Evolutionary conservation across 2,888 invertebrate genomes (phyloP).

Genomic region (Eilema depressum): DNA sequence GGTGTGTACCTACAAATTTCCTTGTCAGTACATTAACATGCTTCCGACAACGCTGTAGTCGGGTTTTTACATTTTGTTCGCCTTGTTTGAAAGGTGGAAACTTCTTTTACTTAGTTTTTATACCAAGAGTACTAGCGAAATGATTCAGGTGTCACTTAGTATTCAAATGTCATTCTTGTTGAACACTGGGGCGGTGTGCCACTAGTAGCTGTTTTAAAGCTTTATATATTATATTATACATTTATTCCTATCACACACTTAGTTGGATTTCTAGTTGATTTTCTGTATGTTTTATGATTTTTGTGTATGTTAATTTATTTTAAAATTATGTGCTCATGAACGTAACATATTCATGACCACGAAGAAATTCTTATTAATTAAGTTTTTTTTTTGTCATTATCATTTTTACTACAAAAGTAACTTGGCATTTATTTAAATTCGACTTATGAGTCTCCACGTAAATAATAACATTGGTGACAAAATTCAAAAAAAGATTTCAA

Average conservation of each 20-base stretch:
- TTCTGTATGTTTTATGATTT: not conserved
- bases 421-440: no score
- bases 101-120: conserved; percentile 29
- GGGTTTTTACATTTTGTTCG: conserved; percentile 40
- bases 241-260: conserved; percentile 29
- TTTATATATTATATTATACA: conserved; percentile 12
- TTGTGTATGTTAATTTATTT: not conserved
- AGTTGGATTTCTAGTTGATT: conserved; percentile 38
- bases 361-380: no score
- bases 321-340: not conserved
- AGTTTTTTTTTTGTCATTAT: no score
- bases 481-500: no score
- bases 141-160: conserved; percentile 39
- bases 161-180: conserved; percentile 44
- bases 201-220: conserved; percentile 36
- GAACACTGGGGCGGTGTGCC: conserved; percentile 40
- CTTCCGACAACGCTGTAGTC: conserved; percentile 43
- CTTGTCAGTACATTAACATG: conserved; percentile 40
- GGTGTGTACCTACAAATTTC: conserved; percentile 34
- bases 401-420: no score
- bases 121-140: conserved; percentile 30
- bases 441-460: no score
- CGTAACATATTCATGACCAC: no score
- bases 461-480: not conserved
- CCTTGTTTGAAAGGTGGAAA: conserved; percentile 31